Evolutionary conservation across 2,797 vertebrate species (phyloP).

Genomic region (Leucoraja ocellata): DNA sequence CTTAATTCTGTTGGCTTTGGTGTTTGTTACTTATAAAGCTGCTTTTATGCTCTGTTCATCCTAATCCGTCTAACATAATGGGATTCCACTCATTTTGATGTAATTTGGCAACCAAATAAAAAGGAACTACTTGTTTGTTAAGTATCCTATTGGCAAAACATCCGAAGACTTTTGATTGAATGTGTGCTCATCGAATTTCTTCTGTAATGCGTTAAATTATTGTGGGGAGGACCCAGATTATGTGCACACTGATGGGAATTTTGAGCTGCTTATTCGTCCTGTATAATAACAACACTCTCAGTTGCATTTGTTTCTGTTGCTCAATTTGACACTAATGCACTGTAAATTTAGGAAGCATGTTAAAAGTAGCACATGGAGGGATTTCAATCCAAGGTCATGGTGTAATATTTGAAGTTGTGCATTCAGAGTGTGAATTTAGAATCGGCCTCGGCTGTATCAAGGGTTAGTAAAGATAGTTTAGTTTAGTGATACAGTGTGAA

Average conservation of each 20-base stretch:
- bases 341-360: neutral
- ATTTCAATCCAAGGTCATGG: neutral
- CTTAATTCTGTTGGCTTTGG: neutral
- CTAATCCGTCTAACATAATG: neutral
- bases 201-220: neutral
- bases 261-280: neutral
- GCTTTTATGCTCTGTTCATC: neutral
- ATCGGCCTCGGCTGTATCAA: too few relatives aligned
- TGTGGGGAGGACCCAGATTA: neutral
- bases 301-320: neutral
- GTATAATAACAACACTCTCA: neutral
- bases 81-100: conserved; percentile 15
- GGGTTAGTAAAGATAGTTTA: too few relatives aligned
- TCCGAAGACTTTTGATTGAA: neutral
- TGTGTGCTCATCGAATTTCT: neutral
- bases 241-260: neutral
- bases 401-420: neutral
- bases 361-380: neutral
- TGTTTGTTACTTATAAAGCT: neutral
- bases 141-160: neutral
- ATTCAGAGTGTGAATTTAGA: neutral
- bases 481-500: too few relatives aligned
- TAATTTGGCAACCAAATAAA: neutral
- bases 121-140: neutral
- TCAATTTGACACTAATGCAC: neutral